These are phyloP conservation scores for Latheticus oryzae DNA, from an alignment of 2,888 invertebrate species.

Conservation along the genomic window DNA sequence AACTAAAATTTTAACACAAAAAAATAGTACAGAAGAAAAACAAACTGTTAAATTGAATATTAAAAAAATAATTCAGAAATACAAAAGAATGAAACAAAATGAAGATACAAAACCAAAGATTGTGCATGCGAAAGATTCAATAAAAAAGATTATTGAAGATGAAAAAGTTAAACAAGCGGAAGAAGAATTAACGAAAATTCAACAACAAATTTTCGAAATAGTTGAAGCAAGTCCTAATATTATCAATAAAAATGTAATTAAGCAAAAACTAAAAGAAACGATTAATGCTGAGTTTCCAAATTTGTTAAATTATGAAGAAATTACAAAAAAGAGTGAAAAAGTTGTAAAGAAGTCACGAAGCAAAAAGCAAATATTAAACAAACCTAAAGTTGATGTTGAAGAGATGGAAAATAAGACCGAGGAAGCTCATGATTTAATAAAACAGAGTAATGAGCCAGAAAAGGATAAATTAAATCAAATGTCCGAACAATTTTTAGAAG, in stretches of 20 bases:
- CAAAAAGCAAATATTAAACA: no score
- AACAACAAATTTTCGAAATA: conserved; percentile 65
- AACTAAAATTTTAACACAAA: conserved; percentile 29
- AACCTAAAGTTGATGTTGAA: neutral
- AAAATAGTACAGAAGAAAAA: conserved; percentile 23
- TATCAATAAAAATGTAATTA: conserved; percentile 66
- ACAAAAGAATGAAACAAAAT: conserved; percentile 49
- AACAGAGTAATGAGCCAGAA: neutral
- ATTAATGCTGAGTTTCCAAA: conserved; percentile 55
- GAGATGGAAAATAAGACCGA: conserved; percentile 13
- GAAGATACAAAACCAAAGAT: conserved; percentile 36
- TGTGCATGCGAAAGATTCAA: conserved; percentile 48
- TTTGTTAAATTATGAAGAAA: no score
- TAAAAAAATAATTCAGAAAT: conserved; percentile 53
- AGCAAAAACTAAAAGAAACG: conserved; percentile 62
- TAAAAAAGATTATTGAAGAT: conserved; percentile 59
- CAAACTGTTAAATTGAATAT: conserved; percentile 53
- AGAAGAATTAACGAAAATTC: conserved; percentile 66
- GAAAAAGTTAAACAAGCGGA: conserved; percentile 66
- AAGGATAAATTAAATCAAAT: conserved; percentile 42
- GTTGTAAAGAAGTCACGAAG: no score
- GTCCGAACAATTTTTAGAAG: conserved; percentile 57
- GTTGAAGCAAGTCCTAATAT: conserved; percentile 67
- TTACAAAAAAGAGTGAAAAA: neutral
- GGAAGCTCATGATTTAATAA: conserved; percentile 29